These are phyloP conservation scores for Laupala kohalensis DNA, from an alignment of 1,140 invertebrate genomes.

Conservation along the genomic window DNA sequence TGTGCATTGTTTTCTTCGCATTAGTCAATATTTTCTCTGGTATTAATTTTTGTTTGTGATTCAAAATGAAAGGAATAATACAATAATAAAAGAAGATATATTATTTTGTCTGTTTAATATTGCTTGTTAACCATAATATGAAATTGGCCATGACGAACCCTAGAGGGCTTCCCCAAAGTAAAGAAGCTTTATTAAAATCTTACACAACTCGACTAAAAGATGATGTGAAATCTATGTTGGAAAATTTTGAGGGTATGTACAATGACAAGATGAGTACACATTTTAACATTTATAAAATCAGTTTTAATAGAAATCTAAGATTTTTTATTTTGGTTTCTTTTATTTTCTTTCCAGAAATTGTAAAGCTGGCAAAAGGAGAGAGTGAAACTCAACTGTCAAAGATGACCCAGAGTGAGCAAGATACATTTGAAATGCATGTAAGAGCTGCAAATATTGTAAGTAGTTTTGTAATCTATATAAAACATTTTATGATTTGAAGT, in stretches of 20 bases:
- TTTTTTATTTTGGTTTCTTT: too few species aligned
- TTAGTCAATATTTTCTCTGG: too few species aligned
- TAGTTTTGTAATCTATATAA: conserved; percentile 7
- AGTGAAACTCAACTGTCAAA: conserved; percentile 76
- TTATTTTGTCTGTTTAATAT: too few species aligned
- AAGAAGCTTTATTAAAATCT: conserved; percentile 86
- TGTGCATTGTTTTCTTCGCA: too few species aligned
- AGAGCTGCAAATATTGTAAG: conserved; percentile 81
- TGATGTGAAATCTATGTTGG: conserved; percentile 90
- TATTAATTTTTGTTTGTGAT: too few species aligned
- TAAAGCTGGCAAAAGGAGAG: conserved; percentile 86
- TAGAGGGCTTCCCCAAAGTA: conserved; percentile 70
- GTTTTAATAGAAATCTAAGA: neutral
- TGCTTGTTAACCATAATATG: too few species aligned
- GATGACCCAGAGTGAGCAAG: conserved; percentile 85
- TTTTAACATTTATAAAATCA: neutral
- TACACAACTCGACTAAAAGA: conserved; percentile 87
- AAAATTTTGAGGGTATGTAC: conserved; percentile 79
- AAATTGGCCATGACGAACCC: conserved; percentile 31
- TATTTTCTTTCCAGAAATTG: conserved; percentile 60
- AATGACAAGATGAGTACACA: too few species aligned
- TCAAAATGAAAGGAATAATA: too few species aligned
- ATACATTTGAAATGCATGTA: conserved; percentile 94
- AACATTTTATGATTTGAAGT: neutral
- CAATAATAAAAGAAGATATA: too few species aligned